These are phyloP conservation scores for Ctenochaetus hawaiiensis DNA, from an alignment of 2,797 vertebrate genomes.

Conservation along the genomic window DNA sequence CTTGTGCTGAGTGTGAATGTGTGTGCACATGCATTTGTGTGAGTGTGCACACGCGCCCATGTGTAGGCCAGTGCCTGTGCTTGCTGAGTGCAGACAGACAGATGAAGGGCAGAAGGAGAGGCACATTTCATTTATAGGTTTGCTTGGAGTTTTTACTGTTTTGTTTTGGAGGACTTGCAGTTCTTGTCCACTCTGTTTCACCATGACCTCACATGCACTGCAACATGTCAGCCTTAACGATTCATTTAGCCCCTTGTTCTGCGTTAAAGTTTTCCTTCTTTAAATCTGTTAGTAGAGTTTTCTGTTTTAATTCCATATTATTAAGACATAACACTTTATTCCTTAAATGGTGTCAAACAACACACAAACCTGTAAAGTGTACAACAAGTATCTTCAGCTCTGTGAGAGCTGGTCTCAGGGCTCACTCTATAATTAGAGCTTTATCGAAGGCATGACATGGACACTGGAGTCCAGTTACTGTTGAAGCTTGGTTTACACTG, in stretches of 20 bases:
- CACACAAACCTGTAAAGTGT: neutral
- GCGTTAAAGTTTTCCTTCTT: conserved; percentile 1
- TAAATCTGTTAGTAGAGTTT: neutral
- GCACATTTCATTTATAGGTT: conserved; percentile 69
- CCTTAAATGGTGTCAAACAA: neutral
- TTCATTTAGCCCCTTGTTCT: conserved; percentile 24
- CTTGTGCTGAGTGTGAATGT: conserved; percentile 12
- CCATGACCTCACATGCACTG: conserved; percentile 67
- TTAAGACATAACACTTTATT: conserved; percentile 1
- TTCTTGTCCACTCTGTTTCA: conserved; percentile 50
- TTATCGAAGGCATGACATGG: conserved; percentile 24
- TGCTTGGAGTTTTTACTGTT: conserved; percentile 72
- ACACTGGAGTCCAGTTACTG: conserved; percentile 28
- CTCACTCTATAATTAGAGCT: conserved; percentile 42
- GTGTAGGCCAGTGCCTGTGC: conserved; percentile 40
- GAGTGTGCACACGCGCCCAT: conserved; percentile 18
- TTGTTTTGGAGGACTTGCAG: conserved; percentile 72
- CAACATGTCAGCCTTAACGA: conserved; percentile 35
- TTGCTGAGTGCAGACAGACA: conserved; percentile 51
- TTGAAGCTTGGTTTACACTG: conserved; percentile 2
- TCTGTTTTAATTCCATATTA: conserved; percentile 5
- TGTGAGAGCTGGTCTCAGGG: neutral
- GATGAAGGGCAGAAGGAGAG: conserved; percentile 61
- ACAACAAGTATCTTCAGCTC: neutral
- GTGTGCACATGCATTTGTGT: conserved; percentile 8